phyloP scores from a whole-genome alignment of 2,888 invertebrate genomes.

The Aspidapion aeneum region DNA sequence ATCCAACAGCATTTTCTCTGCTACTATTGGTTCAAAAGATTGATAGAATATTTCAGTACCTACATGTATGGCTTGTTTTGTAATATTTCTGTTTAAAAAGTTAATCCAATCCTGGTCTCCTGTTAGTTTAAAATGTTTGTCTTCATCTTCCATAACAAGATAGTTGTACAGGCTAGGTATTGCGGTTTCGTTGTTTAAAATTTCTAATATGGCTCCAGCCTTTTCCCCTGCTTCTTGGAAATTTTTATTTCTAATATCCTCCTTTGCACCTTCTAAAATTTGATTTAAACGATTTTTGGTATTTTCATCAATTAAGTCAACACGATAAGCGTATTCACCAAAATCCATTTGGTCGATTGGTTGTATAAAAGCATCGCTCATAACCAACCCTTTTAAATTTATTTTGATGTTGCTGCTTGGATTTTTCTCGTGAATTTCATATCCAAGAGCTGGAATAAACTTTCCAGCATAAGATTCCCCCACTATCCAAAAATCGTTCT shows the following conservation, averaged over 20 bases:
- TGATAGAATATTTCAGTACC: too few species aligned
- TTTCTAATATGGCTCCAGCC: not conserved
- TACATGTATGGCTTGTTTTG: not conserved
- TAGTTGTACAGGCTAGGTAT: not conserved
- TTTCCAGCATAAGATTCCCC: constrained; percentile 89
- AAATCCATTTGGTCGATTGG: constrained; percentile 74
- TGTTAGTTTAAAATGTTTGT: not conserved
- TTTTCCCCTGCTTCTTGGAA: not conserved
- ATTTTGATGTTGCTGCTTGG: constrained; percentile 58
- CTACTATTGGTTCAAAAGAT: too few species aligned
- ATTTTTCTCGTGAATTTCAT: constrained; percentile 67
- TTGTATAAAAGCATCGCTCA: constrained; percentile 79
- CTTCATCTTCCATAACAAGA: not conserved
- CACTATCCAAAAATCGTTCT: constrained; percentile 78
- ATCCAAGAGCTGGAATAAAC: constrained; percentile 71
- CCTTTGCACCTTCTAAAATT: constrained; percentile 59
- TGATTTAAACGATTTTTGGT: constrained; percentile 47
- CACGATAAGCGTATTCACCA: constrained; percentile 74
- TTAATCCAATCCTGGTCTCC: not conserved
- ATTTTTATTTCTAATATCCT: not conserved
- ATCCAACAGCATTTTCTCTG: not conserved
- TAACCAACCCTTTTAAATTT: constrained; percentile 65
- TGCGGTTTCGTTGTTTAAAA: not conserved
- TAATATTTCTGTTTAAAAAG: not conserved
- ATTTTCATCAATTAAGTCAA: constrained; percentile 66